These are phyloP conservation scores for Eucidaris tribuloides DNA, from an alignment of 35 echinoderm and acorn worm genomes.

Conservation along the genomic window DNA sequence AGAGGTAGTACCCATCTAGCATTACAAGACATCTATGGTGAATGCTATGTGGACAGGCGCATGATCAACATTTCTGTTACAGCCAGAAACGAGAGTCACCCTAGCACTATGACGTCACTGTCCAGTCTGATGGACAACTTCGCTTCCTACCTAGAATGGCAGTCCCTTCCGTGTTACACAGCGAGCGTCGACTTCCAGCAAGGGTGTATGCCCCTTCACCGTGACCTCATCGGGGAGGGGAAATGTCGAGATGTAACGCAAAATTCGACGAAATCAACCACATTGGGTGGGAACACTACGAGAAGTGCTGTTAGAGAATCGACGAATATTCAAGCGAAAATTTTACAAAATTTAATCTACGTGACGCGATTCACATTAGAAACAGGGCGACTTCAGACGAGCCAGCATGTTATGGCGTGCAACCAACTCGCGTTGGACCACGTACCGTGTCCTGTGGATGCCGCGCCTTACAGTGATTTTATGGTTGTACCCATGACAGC, in stretches of 20 bases:
- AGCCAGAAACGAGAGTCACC: background rate
- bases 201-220: conserved; percentile 6
- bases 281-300: background rate
- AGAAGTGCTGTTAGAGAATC: background rate
- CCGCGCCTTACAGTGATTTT: conserved; percentile 25
- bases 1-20: background rate
- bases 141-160: background rate
- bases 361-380: background rate
- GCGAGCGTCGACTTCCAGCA: conserved; percentile 1
- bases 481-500: background rate
- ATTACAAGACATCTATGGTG: background rate
- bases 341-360: conserved; percentile 9
- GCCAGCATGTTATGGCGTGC: conserved; percentile 2
- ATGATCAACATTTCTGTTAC: background rate
- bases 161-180: background rate
- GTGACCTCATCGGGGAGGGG: background rate
- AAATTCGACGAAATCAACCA: background rate
- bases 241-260: conserved; percentile 8
- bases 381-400: background rate
- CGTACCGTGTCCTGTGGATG: background rate
- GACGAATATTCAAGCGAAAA: background rate
- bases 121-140: background rate
- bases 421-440: conserved; percentile 5
- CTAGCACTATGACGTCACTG: background rate
- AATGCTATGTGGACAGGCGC: background rate